phyloP scores from a whole-genome alignment of 1,140 invertebrate genomes.

The Ceratoteleas bidentatus region DNA sequence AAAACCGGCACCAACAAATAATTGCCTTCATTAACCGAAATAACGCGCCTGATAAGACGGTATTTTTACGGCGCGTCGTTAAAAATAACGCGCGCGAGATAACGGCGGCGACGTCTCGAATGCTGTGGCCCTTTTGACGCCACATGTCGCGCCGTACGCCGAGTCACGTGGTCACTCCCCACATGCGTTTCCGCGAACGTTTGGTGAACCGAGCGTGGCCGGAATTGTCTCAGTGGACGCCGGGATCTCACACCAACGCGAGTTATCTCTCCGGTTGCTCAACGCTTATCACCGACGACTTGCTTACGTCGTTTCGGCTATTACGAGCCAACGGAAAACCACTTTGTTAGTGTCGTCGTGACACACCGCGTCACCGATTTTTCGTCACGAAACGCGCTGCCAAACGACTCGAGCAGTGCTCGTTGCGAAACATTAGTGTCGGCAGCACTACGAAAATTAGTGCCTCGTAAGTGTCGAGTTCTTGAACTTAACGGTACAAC shows the following conservation, averaged over 20 bases:
- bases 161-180: slow-evolving; percentile 65
- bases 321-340: slow-evolving; percentile 11
- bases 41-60: neutral
- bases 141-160: slow-evolving; percentile 52
- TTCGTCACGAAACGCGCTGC: too few species aligned
- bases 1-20: too few species aligned
- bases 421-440: too few species aligned
- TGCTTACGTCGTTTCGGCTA: slow-evolving; percentile 27
- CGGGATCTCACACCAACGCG: slow-evolving; percentile 56
- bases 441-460: too few species aligned
- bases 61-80: slow-evolving; percentile 10
- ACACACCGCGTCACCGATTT: too few species aligned
- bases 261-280: slow-evolving; percentile 46
- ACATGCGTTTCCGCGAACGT: slow-evolving; percentile 60
- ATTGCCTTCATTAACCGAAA: too few species aligned
- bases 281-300: slow-evolving; percentile 37
- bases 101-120: slow-evolving; percentile 30
- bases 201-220: slow-evolving; percentile 58
- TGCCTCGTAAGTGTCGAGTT: too few species aligned
- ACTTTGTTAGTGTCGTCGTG: neutral
- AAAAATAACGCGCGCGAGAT: slow-evolving; percentile 14
- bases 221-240: slow-evolving; percentile 66
- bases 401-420: too few species aligned
- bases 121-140: slow-evolving; percentile 36
- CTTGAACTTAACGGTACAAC: too few species aligned